phyloP scores from a whole-genome alignment of 2,797 vertebrate genomes.

The Pseudochromis fuscus region DNA sequence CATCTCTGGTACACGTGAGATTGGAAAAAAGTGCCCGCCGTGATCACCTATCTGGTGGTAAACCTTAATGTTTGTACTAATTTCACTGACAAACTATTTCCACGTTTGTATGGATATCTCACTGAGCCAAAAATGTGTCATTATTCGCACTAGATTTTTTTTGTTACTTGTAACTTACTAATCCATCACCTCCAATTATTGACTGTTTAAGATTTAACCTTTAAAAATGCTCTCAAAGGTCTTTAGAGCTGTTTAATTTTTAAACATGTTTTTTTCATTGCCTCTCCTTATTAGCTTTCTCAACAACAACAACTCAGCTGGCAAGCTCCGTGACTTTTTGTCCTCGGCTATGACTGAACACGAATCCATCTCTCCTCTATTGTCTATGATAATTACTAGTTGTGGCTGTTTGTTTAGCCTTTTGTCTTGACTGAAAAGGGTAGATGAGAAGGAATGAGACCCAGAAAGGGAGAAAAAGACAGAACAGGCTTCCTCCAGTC shows the following conservation, averaged over 20 bases:
- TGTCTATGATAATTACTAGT: constrained; percentile 60
- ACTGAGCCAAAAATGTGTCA: no score
- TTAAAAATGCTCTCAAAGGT: constrained; percentile 20
- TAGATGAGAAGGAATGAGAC: constrained; percentile 52
- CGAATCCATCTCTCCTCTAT: constrained; percentile 25
- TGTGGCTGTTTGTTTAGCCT: constrained; percentile 61
- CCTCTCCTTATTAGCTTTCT: constrained; percentile 21
- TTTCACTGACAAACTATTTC: no score
- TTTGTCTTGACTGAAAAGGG: constrained; percentile 65
- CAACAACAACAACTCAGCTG: constrained; percentile 3
- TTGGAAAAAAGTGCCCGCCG: no score
- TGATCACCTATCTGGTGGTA: no score
- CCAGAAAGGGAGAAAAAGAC: constrained; percentile 27
- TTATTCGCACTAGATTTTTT: no score
- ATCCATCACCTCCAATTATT: constrained; percentile 9
- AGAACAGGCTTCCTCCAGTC: constrained; percentile 45
- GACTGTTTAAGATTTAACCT: constrained; percentile 1
- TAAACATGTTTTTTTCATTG: constrained; percentile 10
- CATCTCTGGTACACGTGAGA: no score
- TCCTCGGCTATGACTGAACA: constrained; percentile 30
- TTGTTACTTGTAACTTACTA: neutral
- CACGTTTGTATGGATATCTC: no score
- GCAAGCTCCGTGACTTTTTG: constrained; percentile 10
- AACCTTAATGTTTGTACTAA: no score
- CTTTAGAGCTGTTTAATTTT: constrained; percentile 3